A percentile compares a stretch with the other conserved stretches of the same genome.
phyloP scores from a whole-genome alignment of 2,888 invertebrate genomes.

The Dasysyrphus albostriatus region DNA sequence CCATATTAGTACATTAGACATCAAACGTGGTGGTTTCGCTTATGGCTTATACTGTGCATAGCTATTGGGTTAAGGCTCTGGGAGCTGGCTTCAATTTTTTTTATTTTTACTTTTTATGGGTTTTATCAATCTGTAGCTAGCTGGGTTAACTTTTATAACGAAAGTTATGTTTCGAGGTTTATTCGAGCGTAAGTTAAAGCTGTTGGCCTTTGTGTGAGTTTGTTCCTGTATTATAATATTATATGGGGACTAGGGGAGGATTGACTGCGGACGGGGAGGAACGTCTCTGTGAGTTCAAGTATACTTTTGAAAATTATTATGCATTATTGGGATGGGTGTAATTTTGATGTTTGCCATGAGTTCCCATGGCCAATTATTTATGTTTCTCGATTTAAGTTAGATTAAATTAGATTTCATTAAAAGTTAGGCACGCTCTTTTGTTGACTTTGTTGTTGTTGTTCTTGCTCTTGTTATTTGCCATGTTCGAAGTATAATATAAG shows the following conservation, averaged over 20 bases:
- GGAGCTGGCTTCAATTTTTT: slow-evolving; percentile 6
- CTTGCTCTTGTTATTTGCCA: not conserved
- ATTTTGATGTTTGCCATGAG: slow-evolving; percentile 40
- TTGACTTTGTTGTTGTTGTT: slow-evolving; percentile 25
- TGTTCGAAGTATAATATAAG: not conserved
- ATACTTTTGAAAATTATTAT: slow-evolving; percentile 28
- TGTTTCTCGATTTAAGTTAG: slow-evolving; percentile 44
- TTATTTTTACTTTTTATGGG: slow-evolving; percentile 39
- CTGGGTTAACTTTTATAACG: slow-evolving; percentile 41
- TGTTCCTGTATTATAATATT: not conserved
- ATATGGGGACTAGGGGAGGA: not conserved
- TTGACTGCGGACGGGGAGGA: not conserved
- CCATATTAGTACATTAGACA: slow-evolving; percentile 60
- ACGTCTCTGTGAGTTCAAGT: slow-evolving; percentile 14
- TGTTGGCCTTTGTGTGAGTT: slow-evolving; percentile 15
- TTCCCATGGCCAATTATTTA: slow-evolving; percentile 36
- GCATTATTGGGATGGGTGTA: slow-evolving; percentile 26
- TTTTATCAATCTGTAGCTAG: slow-evolving; percentile 45
- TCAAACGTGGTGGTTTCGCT: slow-evolving; percentile 40
- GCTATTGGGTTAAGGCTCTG: not conserved
- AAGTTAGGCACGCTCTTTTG: slow-evolving; percentile 33
- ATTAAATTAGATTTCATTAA: slow-evolving; percentile 37
- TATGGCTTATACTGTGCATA: not conserved
- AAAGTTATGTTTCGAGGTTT: slow-evolving; percentile 37
- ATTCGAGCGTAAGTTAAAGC: slow-evolving; percentile 28